Percentiles rank a stretch among this genome's conserved stretches.
Evolutionary conservation across 2,797 vertebrate genomes (phyloP).

Genomic region (Lutjanus argentimaculatus): DNA sequence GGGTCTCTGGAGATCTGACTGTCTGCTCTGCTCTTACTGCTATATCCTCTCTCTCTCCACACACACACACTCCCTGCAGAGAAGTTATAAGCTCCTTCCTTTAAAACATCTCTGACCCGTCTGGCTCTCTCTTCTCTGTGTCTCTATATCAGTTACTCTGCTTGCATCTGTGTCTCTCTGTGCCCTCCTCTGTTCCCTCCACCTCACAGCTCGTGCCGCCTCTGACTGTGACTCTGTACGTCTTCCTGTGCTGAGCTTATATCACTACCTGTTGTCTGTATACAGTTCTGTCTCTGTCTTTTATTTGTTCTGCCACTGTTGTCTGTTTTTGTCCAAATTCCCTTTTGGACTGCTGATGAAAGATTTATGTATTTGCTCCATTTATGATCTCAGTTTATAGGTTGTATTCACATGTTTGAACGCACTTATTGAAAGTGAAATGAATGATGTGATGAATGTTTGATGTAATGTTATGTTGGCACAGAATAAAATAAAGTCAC

Average conservation of each 20-base stretch:
- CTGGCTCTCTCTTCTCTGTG: conserved; percentile 2
- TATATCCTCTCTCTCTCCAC: neutral
- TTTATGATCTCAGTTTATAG: neutral
- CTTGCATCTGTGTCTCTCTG: conserved; percentile 9
- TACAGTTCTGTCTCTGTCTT: neutral
- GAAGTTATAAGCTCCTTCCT: conserved; percentile 21
- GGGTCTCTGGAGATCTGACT: conserved; percentile 29
- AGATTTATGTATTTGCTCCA: neutral
- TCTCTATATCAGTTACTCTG: conserved; percentile 19
- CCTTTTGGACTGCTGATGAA: neutral
- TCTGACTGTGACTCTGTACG: conserved; percentile 15
- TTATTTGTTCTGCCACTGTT: neutral
- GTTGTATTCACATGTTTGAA: no score
- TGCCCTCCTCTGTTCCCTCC: conserved; percentile 2
- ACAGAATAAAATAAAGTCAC: neutral
- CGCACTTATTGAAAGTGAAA: no score
- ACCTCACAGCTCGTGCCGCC: conserved; percentile 16
- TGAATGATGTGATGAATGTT: no score
- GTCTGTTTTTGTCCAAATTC: neutral
- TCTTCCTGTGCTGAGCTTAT: conserved; percentile 1
- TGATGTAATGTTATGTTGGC: no score
- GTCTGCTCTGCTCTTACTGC: conserved; percentile 26
- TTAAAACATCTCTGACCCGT: conserved; percentile 37
- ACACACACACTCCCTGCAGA: conserved; percentile 7
- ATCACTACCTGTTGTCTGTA: conserved; percentile 1